Evolutionary conservation across 2,888 invertebrate species (phyloP), one percentile per base, ranked within the genome.

Genomic region (Eupithecia tripunctaria): DNA sequence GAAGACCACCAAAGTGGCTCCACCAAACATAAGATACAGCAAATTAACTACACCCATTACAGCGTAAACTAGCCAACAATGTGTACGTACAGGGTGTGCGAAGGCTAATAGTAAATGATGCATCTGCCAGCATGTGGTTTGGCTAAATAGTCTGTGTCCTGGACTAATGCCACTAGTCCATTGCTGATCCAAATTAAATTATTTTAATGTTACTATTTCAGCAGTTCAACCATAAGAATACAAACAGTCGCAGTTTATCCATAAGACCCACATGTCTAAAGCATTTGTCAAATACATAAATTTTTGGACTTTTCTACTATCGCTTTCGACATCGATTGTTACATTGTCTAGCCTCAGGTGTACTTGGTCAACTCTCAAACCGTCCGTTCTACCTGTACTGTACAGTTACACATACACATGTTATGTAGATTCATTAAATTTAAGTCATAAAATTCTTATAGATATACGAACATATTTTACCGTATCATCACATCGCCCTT

Each of bases 81-180:
- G 38, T 51, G 51, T 51, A 51, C n/a, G 51, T 38, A 41, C 64
- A 41, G 64, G 64, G 64, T 41, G 64, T 38, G 38, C 64, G 15
- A 41, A 41, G 25, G 64, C 38, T 64, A 36, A 21, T 63, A 81
- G 62, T 73, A 72, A 75, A 68, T 69, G 72, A 75, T 70, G 47
- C 25, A 64, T 74, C 69, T 32, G 70, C 59, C 72, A 38, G 65
- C 65, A 59, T 73, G 70, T 47, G 41, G 51, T 62, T 38, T 41
- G 64, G 38, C 64, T 64, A 64, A 64, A 36, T 64, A 36, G 38
- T 64, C 21, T 21, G 38, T 64, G 38, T 64, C 64, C 64, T 64
- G 64, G 64, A 64, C 7, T 64, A 64, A 64, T 38, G 38, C 38
- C 64, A 64, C 64, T 15, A 38, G 32, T 21, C 38, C 36, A 64